phyloP scores from a whole-genome alignment of 2,888 invertebrate species.

The Corbicula japonica region DNA sequence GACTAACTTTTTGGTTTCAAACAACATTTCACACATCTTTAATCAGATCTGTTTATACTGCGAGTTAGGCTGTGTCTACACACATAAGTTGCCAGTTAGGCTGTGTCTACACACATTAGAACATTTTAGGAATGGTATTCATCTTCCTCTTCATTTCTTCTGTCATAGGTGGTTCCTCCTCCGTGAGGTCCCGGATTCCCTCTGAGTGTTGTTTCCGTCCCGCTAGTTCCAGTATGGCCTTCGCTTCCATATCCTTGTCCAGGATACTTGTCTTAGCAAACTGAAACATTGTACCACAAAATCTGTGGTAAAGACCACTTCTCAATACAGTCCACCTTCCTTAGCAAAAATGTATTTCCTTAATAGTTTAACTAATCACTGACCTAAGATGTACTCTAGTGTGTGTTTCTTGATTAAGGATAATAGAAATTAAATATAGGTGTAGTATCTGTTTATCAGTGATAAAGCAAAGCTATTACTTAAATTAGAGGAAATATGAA shows the following conservation, averaged over 20 bases:
- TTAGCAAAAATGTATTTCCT: not conserved
- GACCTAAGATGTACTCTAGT: not conserved
- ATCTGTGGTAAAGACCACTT: not conserved
- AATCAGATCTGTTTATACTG: too few relatives aligned
- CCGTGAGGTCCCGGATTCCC: constrained; percentile 89
- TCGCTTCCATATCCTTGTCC: constrained; percentile 91
- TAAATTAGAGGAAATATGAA: too few relatives aligned
- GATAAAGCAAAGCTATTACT: too few relatives aligned
- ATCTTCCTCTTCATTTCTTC: constrained; percentile 76
- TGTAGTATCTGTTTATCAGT: not conserved
- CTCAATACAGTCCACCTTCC: not conserved
- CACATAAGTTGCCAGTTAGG: too few relatives aligned
- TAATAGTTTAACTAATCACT: not conserved
- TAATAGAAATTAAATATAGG: not conserved
- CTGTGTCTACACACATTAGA: too few relatives aligned
- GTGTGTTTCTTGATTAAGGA: not conserved
- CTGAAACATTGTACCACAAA: constrained; percentile 21
- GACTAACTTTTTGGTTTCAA: too few relatives aligned
- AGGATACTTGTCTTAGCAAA: constrained; percentile 76
- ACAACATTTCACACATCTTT: too few relatives aligned
- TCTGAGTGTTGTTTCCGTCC: constrained; percentile 94
- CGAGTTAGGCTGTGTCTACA: too few relatives aligned
- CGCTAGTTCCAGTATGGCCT: constrained; percentile 94
- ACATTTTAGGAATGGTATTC: constrained; percentile 72
- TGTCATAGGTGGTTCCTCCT: constrained; percentile 71